Evolutionary conservation across 2,113 vertebrate genomes (phyloP), one percentile per base, ranked within the genome.

Genomic region (Oryzias melastigma): DNA sequence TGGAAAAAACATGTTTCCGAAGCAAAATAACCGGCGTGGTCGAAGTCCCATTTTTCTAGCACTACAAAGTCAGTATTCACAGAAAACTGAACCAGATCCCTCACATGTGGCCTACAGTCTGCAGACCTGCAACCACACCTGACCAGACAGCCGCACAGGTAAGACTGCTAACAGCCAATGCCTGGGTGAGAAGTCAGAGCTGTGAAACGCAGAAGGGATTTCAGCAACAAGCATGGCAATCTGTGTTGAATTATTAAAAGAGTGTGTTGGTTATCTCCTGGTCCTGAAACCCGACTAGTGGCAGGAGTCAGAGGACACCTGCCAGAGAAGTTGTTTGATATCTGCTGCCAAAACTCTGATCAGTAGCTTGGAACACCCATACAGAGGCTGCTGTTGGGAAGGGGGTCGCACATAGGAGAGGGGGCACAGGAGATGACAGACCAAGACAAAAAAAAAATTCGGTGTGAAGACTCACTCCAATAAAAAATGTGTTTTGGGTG

Each of bases 161-260:
- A 83, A 81, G 62, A 75, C 45, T 17, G 48, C 52, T 49, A 44
- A 77, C 7, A 20, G 5, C 0, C 47, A 58, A 69, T 56, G 51
- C 35, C 35, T 8, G 73, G 89, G 85, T 88, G 87, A 44, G 77
- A 89, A 86, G 73, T 6, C 68, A 74, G 42, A 79, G 83, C 86
- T 63, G 84, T 73, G 84, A 84, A 87, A 86, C 29, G 57, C 82
- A 78, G 68, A 83, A 77, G 62, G 84, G 85, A 90, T 89, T 87
- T 86, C 60, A 25, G 60, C 52, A 53, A 76, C 60, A 78, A 71
- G 69, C 77, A 71, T 41, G 41, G 60, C 80, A 61, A 58, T 55
- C 45, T 50, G 25, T 59, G 42, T 45, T 92, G 78, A 89, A 92
- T 90, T 87, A 91, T 92, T 90, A 45, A 92, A 48, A 17, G 8